These are phyloP conservation scores for Drosophila basisetae DNA, from an alignment of 2,888 invertebrate genomes.

Conservation along the genomic window DNA sequence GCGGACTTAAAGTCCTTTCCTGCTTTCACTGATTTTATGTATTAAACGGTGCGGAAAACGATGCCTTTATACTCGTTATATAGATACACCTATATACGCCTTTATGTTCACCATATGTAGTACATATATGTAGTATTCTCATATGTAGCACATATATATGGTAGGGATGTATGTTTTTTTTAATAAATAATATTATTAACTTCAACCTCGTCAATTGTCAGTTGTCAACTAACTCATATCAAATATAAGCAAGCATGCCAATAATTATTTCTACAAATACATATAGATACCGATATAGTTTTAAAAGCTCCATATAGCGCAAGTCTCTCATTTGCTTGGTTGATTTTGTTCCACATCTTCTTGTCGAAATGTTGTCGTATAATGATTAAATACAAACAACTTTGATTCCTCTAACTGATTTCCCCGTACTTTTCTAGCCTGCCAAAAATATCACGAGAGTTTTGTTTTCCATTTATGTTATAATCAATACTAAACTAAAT, in stretches of 20 bases:
- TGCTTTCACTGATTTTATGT: constrained; percentile 53
- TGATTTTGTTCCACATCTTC: constrained; percentile 34
- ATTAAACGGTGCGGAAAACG: constrained; percentile 29
- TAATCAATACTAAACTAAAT: constrained; percentile 41
- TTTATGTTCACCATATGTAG: constrained; percentile 10
- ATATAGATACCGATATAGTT: constrained; percentile 24
- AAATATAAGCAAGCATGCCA: constrained; percentile 73
- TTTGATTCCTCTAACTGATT: constrained; percentile 19
- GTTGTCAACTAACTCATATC: constrained; percentile 71
- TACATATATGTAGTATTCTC: neutral
- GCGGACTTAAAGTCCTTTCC: constrained; percentile 75
- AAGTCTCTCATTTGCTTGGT: constrained; percentile 64
- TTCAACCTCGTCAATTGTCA: constrained; percentile 60
- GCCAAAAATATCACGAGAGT: constrained; percentile 70
- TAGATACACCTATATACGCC: constrained; percentile 18
- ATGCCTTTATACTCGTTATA: constrained; percentile 16
- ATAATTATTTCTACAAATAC: constrained; percentile 44
- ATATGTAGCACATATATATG: neutral
- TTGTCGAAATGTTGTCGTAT: constrained; percentile 37
- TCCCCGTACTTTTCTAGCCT: constrained; percentile 33
- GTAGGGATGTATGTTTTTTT: neutral
- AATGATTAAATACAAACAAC: constrained; percentile 48
- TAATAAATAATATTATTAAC: constrained; percentile 45
- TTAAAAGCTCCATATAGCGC: constrained; percentile 72
- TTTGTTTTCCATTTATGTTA: constrained; percentile 51